phyloP scores from a whole-genome alignment of 2,113 vertebrate genomes.

The Siphamia tubifer region DNA sequence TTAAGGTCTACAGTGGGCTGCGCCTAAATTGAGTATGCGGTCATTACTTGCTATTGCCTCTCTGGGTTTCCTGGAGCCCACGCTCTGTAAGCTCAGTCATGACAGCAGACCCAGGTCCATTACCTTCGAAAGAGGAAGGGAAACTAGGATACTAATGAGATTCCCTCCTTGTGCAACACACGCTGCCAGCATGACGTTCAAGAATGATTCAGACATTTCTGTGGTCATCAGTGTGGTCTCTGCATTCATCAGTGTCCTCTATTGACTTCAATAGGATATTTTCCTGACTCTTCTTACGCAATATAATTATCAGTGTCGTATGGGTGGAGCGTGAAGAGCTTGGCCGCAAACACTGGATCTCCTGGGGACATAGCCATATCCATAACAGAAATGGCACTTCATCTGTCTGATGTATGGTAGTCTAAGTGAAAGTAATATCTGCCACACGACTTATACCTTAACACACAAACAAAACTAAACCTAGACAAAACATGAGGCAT shows the following conservation, averaged over 20 bases:
- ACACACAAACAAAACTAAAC: not conserved
- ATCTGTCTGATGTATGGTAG: not conserved
- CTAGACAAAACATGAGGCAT: not conserved
- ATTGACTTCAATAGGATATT: constrained; percentile 42
- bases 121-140: constrained; percentile 36
- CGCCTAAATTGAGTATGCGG: constrained; percentile 23
- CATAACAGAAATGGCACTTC: not conserved
- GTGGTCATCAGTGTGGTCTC: constrained; percentile 50
- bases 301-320: constrained; percentile 46
- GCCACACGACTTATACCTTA: not conserved
- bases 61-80: constrained; percentile 19
- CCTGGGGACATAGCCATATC: not conserved
- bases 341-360: not conserved
- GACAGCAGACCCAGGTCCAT: constrained; percentile 13
- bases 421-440: not conserved
- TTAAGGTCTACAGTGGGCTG: constrained; percentile 28
- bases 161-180: constrained; percentile 53
- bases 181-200: constrained; percentile 32
- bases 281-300: constrained; percentile 32
- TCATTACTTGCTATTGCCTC: constrained; percentile 30
- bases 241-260: constrained; percentile 43
- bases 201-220: constrained; percentile 72
- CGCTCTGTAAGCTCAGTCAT: constrained; percentile 13
- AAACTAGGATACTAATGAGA: constrained; percentile 53
- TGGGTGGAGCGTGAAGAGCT: constrained; percentile 28